phyloP scores from a whole-genome alignment of 2,113 vertebrate species.

The Microtus richardsoni region DNA sequence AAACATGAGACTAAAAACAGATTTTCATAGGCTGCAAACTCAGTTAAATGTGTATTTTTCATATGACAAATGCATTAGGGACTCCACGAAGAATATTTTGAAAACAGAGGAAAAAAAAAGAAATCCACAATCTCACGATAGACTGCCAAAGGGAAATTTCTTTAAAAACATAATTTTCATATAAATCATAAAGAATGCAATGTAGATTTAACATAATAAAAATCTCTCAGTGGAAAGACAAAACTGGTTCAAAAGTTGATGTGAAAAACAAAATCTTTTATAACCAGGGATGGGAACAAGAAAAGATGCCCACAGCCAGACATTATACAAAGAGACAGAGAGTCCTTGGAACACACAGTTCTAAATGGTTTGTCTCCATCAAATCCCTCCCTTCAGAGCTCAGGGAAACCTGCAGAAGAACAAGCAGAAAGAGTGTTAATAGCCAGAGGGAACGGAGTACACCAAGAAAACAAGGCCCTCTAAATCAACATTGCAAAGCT shows the following conservation, averaged over 20 bases:
- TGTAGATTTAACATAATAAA: conserved; percentile 12
- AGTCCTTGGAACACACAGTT: not conserved
- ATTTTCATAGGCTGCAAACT: not conserved
- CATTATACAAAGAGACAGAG: not conserved
- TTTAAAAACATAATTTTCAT: conserved; percentile 47
- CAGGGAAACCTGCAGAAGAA: not conserved
- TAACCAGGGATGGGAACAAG: not conserved
- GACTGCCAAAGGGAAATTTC: conserved; percentile 30
- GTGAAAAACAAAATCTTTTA: not conserved
- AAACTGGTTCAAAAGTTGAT: not conserved
- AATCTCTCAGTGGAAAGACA: not conserved
- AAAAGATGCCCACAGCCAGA: not conserved
- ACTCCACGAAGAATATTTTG: not conserved
- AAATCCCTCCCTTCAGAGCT: not conserved
- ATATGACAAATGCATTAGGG: not conserved
- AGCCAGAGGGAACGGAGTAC: too few relatives aligned
- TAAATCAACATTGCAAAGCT: not conserved
- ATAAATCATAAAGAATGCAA: not conserved
- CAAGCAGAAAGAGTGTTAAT: not conserved
- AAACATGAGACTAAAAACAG: not conserved
- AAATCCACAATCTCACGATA: not conserved
- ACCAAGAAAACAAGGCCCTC: not conserved
- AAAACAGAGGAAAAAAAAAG: not conserved
- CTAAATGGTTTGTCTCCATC: not conserved
- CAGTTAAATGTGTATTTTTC: conserved; percentile 32